phyloP scores from a whole-genome alignment of 2,797 vertebrate species.

The Poeciliopsis infans region DNA sequence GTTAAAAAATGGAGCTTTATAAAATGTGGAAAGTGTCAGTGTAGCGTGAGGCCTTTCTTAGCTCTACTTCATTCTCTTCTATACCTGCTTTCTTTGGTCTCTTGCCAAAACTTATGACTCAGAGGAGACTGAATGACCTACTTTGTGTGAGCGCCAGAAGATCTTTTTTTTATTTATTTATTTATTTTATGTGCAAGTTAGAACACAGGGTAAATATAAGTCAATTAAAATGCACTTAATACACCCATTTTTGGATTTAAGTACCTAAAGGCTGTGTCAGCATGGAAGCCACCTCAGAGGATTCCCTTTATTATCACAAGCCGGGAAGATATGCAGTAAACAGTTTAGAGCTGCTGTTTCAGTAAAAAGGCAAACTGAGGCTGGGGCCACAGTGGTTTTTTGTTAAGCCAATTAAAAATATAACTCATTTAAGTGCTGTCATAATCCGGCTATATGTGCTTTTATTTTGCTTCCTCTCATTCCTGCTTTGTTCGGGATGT shows the following conservation, averaged over 20 bases:
- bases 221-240: conserved; percentile 76
- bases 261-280: conserved; percentile 73
- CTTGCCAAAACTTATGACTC: conserved; percentile 82
- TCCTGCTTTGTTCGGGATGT: conserved; percentile 54
- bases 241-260: conserved; percentile 67
- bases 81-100: conserved; percentile 80
- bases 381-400: conserved; percentile 61
- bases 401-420: conserved; percentile 58
- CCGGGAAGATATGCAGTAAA: conserved; percentile 57
- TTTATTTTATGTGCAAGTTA: conserved; percentile 67
- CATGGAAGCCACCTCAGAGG: conserved; percentile 63
- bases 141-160: conserved; percentile 79
- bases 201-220: conserved; percentile 75
- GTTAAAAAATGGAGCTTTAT: conserved; percentile 45
- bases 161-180: conserved; percentile 51
- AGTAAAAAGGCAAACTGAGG: conserved; percentile 70
- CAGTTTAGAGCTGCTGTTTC: conserved; percentile 63
- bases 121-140: conserved; percentile 84
- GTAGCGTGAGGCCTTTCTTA: conserved; percentile 54
- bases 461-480: conserved; percentile 45
- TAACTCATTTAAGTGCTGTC: conserved; percentile 59
- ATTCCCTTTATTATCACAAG: conserved; percentile 66
- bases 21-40: conserved; percentile 50
- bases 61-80: conserved; percentile 57
- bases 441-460: conserved; percentile 50